Base-by-base conservation (phyloP, 2,113 vertebrate species). In the Rhea pennata region DNA sequence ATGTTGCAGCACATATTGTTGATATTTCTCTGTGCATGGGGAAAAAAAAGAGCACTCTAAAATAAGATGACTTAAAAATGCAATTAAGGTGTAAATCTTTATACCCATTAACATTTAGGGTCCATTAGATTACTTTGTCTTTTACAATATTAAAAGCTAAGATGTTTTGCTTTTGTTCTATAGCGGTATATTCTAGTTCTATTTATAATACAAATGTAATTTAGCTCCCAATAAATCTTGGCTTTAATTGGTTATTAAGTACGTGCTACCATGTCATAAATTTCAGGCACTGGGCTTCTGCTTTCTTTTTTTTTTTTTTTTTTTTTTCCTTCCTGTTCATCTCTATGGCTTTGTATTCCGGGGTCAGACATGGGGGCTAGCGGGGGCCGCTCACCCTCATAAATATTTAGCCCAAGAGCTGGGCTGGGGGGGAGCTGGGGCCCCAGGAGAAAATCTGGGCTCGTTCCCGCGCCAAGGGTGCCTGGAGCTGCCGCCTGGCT, bases 51-150 rank as follows among this genome's bases (percentile, higher is more conserved):
- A 96, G 83, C 88, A 96, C 90, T 67, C 65, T 23, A 88, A 97
- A 96, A 96, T 73, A 94, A 93, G 96, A 95, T 92, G 83, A 93
- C 54, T 36, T 82, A 62, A 96, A 97, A 96, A 97, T 94, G 97
- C 98, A 97, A 98, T 98, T 97, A 95, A 93, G 96, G 95, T 85
- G 95, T 98, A 98, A 98, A 98, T 98, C 97, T 96, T 85, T 97
- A 91, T 92, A 96, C 92, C 97, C 96, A 95, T 98, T 97, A 97
- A 96, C 94, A 97, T 97, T 92, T 97, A 83, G 87, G 92, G 89
- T 97, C 96, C 97, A 96, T 98, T 98, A 98, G 92, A 96, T 95
- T 97, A 92, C 95, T 97, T 93, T 93, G 94, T 95, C 97, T 97
- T 94, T 78, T 71, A 95, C 95, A 95, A 93, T 96, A 96, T 96